Evolutionary conservation across 1,140 invertebrate species (phyloP).

Genomic region (Ceratina australensis): DNA sequence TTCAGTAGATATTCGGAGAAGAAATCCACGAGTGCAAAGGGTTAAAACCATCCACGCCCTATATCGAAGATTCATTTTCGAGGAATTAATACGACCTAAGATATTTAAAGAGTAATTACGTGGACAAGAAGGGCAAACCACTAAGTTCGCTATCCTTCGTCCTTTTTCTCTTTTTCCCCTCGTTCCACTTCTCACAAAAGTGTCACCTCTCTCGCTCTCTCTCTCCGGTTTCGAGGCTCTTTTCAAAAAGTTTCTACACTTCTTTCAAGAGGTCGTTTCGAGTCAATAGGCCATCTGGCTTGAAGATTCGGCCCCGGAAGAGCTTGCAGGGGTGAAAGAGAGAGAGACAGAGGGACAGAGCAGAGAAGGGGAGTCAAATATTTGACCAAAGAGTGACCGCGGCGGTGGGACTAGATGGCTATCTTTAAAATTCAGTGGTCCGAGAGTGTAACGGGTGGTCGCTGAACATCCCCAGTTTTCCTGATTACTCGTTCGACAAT

Average conservation of each 20-base stretch:
- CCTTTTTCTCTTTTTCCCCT: not conserved
- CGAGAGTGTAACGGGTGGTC: conserved; percentile 20
- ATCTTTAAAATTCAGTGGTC: conserved; percentile 62
- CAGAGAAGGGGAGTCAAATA: conserved; percentile 53
- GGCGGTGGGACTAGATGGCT: conserved; percentile 52
- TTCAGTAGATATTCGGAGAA: no score
- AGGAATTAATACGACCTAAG: conserved; percentile 17
- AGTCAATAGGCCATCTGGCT: conserved; percentile 49
- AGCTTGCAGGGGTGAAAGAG: not conserved
- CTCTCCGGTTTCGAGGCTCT: conserved; percentile 17
- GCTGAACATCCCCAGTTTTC: not conserved
- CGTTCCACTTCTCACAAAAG: conserved; percentile 41
- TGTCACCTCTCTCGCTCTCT: conserved; percentile 13
- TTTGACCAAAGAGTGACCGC: conserved; percentile 58
- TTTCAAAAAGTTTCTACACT: conserved; percentile 39
- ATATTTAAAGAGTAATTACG: conserved; percentile 35
- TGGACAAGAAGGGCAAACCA: not conserved
- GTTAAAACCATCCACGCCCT: not conserved
- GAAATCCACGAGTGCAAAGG: no score
- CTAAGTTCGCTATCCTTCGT: no score
- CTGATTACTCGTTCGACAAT: not conserved
- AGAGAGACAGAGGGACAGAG: not conserved
- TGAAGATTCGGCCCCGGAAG: conserved; percentile 29
- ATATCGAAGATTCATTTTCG: not conserved
- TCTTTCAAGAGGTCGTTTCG: conserved; percentile 47